Conservation (phyloP, 2,113 vertebrate species). For the Tonatia bakeri region DNA sequence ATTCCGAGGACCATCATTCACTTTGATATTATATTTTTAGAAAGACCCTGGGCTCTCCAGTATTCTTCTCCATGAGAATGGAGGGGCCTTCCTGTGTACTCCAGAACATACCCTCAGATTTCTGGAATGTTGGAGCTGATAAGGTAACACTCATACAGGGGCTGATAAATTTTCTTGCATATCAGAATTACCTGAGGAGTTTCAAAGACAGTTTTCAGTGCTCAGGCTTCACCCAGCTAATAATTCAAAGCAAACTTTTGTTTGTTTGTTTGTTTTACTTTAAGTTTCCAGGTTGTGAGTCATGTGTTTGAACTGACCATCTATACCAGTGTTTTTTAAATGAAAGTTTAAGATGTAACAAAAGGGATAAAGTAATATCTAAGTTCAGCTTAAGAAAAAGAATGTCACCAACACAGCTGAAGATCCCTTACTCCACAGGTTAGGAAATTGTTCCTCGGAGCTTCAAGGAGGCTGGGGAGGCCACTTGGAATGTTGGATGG, state of each 20-base stretch:
- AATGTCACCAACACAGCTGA: background rate
- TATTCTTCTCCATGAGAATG: background rate
- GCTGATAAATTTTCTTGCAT: background rate
- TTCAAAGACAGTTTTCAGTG: background rate
- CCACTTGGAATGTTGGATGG: background rate
- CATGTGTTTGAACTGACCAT: constrained; percentile 27
- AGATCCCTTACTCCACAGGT: background rate
- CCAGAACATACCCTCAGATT: background rate
- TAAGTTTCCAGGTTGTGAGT: constrained; percentile 21
- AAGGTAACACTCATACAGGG: background rate
- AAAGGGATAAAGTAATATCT: constrained; percentile 2
- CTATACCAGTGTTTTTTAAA: background rate
- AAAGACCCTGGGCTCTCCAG: background rate
- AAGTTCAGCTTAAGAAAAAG: background rate
- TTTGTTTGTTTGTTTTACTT: background rate
- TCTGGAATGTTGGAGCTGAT: background rate
- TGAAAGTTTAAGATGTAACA: constrained; percentile 2
- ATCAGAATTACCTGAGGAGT: background rate
- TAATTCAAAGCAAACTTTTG: constrained; percentile 36
- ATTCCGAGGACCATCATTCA: background rate
- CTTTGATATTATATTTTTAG: background rate
- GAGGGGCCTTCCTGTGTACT: background rate
- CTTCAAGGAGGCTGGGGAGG: background rate
- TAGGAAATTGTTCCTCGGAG: background rate
- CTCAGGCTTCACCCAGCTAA: background rate